Conservation (phyloP, 2,797 vertebrate species). For the Falco columbarius region DNA sequence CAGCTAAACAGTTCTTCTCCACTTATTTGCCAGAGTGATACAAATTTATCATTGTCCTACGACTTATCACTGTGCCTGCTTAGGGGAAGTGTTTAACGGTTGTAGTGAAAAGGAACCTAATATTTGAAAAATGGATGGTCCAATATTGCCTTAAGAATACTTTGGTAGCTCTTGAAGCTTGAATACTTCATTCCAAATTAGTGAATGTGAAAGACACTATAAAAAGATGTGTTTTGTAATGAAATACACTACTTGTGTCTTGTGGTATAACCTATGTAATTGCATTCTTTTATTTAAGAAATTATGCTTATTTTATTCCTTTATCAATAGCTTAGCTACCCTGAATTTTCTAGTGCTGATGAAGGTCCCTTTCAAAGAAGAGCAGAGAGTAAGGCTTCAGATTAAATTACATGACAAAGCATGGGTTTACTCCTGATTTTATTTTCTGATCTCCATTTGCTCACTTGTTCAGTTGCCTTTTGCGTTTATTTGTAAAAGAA, state of each 20-base stretch:
- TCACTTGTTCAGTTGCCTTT: neutral
- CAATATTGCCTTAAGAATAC: neutral
- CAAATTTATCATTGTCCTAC: neutral
- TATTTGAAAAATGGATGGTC: neutral
- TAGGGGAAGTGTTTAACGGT: neutral
- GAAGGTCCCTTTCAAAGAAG: neutral
- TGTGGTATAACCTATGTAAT: rapidly evolving
- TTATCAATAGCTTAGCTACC: neutral
- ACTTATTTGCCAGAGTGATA: neutral
- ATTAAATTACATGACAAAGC: neutral
- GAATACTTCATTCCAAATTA: neutral
- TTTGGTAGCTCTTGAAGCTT: neutral
- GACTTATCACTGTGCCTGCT: neutral
- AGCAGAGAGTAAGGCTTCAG: neutral
- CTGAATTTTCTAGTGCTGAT: neutral
- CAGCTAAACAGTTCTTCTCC: neutral
- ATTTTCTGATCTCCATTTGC: neutral
- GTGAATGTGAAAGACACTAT: neutral
- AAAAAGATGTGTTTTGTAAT: neutral
- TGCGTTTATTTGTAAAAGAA: neutral
- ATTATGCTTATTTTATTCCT: neutral
- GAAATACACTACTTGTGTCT: neutral
- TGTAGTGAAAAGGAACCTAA: neutral
- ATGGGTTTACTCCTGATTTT: neutral
- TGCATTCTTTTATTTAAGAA: neutral